Evolutionary conservation across 2,113 vertebrate species (phyloP), one percentile per base, ranked within the genome.

Genomic region (Argyrosomus japonicus): DNA sequence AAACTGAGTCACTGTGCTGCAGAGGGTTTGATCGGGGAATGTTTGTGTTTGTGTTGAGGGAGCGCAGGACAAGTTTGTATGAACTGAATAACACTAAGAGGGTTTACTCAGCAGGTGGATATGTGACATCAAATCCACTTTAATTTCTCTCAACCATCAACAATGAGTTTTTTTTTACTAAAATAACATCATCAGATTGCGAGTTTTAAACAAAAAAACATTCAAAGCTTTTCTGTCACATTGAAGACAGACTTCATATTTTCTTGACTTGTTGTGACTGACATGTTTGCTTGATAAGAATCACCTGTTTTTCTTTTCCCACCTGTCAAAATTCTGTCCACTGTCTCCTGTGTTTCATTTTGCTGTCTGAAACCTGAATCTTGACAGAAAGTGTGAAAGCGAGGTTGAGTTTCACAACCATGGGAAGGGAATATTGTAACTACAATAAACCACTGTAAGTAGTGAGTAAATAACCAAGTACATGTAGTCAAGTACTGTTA

Each of bases 281-380:
- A 88, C 54, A 60, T 54, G 69, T 77, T 77, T 72, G 63, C 29
- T 51, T 36, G 58, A 76, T 43, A 64, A 73, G 68, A 65, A 77
- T 51, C 15, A 0, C n/a, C 73, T 32, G 51, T 48, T 77, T 60
- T 69, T 45, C 61, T 57, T 67, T 68, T 79, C 70, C 47, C 40
- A 68, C 32, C 80, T 58, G 70, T 73, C 80, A 83, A 47, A 68
- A 64, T 72, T 50, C 15, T 72, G 70, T 83, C 73, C 13, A 19
- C 21, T 8, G 45, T 54, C 51, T 56, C 27, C 43, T 53, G 43
- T n/a, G 23, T 68, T 56, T 69, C 29, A 13, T 32, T 27, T 32
- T 11, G 12, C 43, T 19, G 48, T 78, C 75, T 75, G 63, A 64
- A 67, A 64, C 47, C 74, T 62, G 36, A 50, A 75, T 32, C 69